Evolutionary conservation across 2,888 invertebrate genomes (phyloP), one percentile per base, ranked within the genome.

Genomic region (Spisula solida): DNA sequence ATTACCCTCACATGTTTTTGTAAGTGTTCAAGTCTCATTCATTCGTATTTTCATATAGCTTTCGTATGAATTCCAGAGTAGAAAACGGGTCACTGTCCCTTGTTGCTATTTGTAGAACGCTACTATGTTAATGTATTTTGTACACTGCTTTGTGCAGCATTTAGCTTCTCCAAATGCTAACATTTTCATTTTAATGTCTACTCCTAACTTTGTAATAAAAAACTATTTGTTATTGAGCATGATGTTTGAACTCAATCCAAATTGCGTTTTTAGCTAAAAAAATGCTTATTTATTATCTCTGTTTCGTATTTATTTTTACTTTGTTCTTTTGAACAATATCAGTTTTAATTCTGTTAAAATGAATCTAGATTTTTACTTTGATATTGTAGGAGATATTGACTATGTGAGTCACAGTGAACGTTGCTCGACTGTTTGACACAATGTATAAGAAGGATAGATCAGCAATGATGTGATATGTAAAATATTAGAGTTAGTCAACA

Each of bases 41-140:
- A n/a, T 60, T 82, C 66, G n/a, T 60, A 25, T 81, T 81, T 75
- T 81, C 48, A 48, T 48, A 70, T 48, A 56, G 75, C 78, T 56
- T 85, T 80, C 34, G 47, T 56, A 85, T 79, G 90, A 90, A 90
- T 90, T 90, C 90, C 90, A 90, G 70, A 81, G 75, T 85, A 80
- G 80, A 79, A 90, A 85, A 90, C 90, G 90, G 90, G 90, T 90
- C 82, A 56, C n/a, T 85, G 12, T 78, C 79, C 85, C 85, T 14
- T 85, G 81, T 81, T 80, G 80, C 51, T 79, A 85, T 85, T 85
- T 85, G 75, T 83, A 29, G 75, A 75, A 1, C 75, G 34, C 75
- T 34, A 31, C 25, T 56, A 25, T 41, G 29, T 75, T 75, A 31
- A 75, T 75, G 29, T 75, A 18, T 34, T 70, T 70, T 75, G 2